A percentile compares a stretch with the other conserved stretches of the same genome.
Evolutionary conservation across 1,140 invertebrate species (phyloP).

Genomic region (Drosophila lini): DNA sequence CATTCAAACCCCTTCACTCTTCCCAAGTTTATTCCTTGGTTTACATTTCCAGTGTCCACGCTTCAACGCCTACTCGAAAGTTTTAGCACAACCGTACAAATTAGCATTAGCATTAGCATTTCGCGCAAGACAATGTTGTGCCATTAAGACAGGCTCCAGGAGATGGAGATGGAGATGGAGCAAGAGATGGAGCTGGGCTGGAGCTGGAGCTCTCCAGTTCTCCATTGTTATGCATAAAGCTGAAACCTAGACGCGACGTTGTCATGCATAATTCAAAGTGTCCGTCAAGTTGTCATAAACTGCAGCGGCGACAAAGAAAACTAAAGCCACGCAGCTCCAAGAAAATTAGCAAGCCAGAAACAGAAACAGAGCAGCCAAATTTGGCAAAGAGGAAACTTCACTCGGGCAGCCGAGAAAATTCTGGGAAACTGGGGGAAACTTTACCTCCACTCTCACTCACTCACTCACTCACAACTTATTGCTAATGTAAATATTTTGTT

Average conservation of each 20-base stretch:
- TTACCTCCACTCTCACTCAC: constrained; percentile 3
- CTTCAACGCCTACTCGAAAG: constrained; percentile 54
- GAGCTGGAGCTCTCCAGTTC: constrained; percentile 18
- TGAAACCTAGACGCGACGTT: constrained; percentile 51
- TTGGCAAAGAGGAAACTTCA: constrained; percentile 30
- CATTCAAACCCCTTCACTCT: constrained; percentile 11
- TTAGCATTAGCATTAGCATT: constrained; percentile 74
- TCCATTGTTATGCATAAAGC: constrained; percentile 70
- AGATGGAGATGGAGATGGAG: constrained; percentile 8
- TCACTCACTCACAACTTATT: constrained; percentile 61
- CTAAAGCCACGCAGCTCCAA: constrained; percentile 33
- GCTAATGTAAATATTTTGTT: constrained; percentile 80
- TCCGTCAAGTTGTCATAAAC: constrained; percentile 78
- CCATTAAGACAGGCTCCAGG: constrained; percentile 45
- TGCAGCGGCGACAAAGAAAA: constrained; percentile 47
- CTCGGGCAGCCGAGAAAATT: constrained; percentile 14
- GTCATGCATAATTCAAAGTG: constrained; percentile 76
- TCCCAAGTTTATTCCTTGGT: not conserved
- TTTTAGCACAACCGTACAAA: constrained; percentile 69
- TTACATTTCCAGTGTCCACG: constrained; percentile 18
- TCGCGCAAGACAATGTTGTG: constrained; percentile 66
- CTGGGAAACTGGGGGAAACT: constrained; percentile 30
- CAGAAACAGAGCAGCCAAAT: constrained; percentile 46
- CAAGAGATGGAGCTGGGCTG: not conserved
- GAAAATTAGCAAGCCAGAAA: constrained; percentile 48